A percentile compares a stretch with the other conserved stretches of the same genome.
These are phyloP conservation scores for Liasis olivaceus DNA, from an alignment of 2,797 vertebrate species.

Conservation along the genomic window DNA sequence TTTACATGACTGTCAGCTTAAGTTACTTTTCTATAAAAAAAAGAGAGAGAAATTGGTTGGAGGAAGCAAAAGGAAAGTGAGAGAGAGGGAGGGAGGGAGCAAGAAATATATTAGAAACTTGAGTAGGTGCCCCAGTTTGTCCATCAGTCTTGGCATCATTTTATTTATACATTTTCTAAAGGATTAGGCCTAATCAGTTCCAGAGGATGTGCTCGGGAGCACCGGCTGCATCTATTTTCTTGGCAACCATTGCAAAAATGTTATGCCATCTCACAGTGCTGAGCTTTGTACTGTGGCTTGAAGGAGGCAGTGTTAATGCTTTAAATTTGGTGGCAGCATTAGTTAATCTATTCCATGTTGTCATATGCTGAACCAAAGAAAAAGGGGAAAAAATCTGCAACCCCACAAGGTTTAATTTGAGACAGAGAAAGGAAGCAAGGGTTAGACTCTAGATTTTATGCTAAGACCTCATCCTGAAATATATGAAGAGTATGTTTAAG, in stretches of 20 bases:
- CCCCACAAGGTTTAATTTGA: conserved; percentile 11
- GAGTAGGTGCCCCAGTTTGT: conserved; percentile 71
- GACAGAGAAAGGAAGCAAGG: neutral
- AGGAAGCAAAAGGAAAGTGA: conserved; percentile 39
- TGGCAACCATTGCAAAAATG: conserved; percentile 68
- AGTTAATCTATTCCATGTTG: conserved; percentile 16
- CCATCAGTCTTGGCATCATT: conserved; percentile 71
- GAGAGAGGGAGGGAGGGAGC: conserved; percentile 48
- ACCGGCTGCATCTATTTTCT: conserved; percentile 69
- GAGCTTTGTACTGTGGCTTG: conserved; percentile 33
- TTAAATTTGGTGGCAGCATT: neutral
- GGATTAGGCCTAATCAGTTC: conserved; percentile 75
- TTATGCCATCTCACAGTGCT: conserved; percentile 57
- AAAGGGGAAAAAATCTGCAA: neutral
- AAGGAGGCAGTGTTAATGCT: conserved; percentile 44
- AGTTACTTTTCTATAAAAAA: conserved; percentile 58
- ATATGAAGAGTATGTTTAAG: neutral
- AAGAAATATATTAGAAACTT: conserved; percentile 70
- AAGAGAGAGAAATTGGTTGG: neutral
- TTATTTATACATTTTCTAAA: conserved; percentile 74
- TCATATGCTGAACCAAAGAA: neutral
- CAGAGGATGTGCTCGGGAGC: conserved; percentile 69
- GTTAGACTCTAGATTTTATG: neutral
- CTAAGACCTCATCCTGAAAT: neutral
- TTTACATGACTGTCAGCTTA: conserved; percentile 75